phyloP scores from a whole-genome alignment of 2,888 invertebrate genomes.

The Arge pagana region DNA sequence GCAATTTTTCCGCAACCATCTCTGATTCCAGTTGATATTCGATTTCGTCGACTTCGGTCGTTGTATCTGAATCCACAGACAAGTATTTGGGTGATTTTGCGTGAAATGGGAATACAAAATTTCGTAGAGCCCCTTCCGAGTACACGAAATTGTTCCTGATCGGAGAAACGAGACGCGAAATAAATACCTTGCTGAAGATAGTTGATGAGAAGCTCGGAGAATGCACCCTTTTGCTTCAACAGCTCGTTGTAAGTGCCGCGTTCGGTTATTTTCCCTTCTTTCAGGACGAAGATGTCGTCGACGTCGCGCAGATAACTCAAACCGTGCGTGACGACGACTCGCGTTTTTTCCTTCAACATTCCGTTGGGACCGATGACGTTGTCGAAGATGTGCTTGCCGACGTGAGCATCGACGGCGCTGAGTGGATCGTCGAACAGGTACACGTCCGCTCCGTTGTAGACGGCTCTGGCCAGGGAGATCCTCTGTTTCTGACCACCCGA shows the following conservation, averaged over 20 bases:
- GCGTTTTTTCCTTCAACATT: conserved; percentile 77
- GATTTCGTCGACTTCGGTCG: conserved; percentile 65
- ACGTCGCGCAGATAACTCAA: conserved; percentile 90
- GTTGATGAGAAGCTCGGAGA: conserved; percentile 82
- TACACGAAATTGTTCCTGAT: too few relatives aligned
- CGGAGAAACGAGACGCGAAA: too few relatives aligned
- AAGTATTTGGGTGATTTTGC: neutral
- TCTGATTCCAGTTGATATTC: conserved; percentile 75
- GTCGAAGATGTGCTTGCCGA: conserved; percentile 97
- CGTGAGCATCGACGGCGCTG: conserved; percentile 96
- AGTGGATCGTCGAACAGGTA: conserved; percentile 95
- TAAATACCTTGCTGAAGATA: conserved; percentile 72
- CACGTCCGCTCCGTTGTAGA: conserved; percentile 85
- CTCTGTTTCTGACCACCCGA: conserved; percentile 92
- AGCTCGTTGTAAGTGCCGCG: conserved; percentile 88
- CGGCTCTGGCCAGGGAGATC: conserved; percentile 89
- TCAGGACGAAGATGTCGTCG: conserved; percentile 88
- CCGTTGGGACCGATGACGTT: conserved; percentile 85
- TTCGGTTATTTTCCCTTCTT: conserved; percentile 86
- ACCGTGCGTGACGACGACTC: conserved; percentile 93
- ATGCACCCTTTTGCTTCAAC: conserved; percentile 81
- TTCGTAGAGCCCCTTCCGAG: too few relatives aligned
- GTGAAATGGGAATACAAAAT: too few relatives aligned
- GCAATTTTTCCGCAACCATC: conserved; percentile 69
- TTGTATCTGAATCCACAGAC: conserved; percentile 51